Conservation (phyloP, 2,888 invertebrate genomes). For the Pseudolycoriella hygida region DNA sequence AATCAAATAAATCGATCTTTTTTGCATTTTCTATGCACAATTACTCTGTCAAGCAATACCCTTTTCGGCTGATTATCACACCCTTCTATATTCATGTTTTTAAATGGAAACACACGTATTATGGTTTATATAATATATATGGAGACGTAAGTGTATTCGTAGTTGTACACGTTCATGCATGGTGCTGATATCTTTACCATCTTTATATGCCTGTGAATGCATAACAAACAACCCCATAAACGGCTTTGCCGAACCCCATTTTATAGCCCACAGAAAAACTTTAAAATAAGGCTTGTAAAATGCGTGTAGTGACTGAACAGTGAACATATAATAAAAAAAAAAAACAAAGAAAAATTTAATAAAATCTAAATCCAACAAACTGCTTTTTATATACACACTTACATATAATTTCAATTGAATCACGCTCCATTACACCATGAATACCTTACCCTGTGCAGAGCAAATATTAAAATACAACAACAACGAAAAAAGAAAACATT, state of each 20-base stretch:
- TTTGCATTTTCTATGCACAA: background rate
- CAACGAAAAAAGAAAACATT: background rate
- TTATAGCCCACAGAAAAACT: background rate
- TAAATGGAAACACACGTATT: background rate
- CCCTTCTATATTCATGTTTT: background rate
- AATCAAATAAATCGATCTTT: constrained; percentile 1
- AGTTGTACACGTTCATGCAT: no score
- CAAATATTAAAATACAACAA: background rate
- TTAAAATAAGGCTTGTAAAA: background rate
- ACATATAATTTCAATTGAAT: constrained; percentile 3
- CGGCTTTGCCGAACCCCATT: background rate
- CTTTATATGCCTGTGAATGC: background rate
- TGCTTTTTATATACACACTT: background rate
- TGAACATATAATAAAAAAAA: background rate
- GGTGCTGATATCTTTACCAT: no score
- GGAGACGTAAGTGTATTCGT: no score
- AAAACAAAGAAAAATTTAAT: constrained; percentile 1
- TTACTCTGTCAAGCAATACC: constrained; percentile 1
- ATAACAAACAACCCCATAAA: background rate
- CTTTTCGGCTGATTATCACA: background rate
- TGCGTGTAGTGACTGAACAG: background rate
- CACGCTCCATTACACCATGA: constrained; percentile 3
- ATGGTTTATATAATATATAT: no score
- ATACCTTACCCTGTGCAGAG: background rate
- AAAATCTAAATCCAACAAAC: constrained; percentile 5